Percentiles rank a stretch among this genome's conserved stretches.
phyloP scores from a whole-genome alignment of 2,797 vertebrate species.

The Enteromius mattozi region DNA sequence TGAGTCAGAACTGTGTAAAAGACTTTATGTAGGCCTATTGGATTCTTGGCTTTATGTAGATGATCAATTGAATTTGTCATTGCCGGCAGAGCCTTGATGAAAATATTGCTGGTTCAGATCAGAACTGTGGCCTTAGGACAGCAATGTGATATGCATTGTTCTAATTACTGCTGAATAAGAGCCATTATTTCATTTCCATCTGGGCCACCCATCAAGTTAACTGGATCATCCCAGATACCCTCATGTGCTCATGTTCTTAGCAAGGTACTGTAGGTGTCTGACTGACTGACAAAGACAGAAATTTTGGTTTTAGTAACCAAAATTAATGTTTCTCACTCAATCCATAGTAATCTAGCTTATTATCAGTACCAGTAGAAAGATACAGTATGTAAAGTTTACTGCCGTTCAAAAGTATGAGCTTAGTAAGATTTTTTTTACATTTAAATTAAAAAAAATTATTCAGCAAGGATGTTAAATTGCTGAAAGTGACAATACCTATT shows the following conservation, averaged over 20 bases:
- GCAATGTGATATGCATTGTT: conserved; percentile 26
- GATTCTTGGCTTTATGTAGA: background rate
- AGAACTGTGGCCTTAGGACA: background rate
- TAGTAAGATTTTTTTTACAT: background rate
- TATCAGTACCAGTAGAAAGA: background rate
- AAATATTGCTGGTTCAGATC: background rate
- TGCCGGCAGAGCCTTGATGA: background rate
- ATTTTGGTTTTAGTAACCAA: background rate
- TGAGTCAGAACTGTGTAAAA: background rate
- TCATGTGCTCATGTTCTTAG: background rate
- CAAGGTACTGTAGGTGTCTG: background rate
- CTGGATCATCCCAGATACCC: conserved; percentile 29
- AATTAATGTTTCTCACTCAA: background rate
- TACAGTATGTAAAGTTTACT: background rate
- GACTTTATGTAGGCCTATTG: background rate
- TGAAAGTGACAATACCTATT: background rate
- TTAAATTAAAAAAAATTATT: background rate
- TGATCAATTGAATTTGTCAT: conserved; percentile 12
- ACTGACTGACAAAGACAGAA: background rate
- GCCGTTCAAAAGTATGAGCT: background rate
- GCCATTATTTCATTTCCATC: conserved; percentile 39
- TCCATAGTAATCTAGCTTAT: background rate
- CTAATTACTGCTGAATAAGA: conserved; percentile 28
- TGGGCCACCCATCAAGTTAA: conserved; percentile 46
- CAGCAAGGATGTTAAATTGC: background rate